These are phyloP conservation scores for Dipodomys ordii DNA, from an alignment of 2,113 vertebrate species.

Conservation along the genomic window DNA sequence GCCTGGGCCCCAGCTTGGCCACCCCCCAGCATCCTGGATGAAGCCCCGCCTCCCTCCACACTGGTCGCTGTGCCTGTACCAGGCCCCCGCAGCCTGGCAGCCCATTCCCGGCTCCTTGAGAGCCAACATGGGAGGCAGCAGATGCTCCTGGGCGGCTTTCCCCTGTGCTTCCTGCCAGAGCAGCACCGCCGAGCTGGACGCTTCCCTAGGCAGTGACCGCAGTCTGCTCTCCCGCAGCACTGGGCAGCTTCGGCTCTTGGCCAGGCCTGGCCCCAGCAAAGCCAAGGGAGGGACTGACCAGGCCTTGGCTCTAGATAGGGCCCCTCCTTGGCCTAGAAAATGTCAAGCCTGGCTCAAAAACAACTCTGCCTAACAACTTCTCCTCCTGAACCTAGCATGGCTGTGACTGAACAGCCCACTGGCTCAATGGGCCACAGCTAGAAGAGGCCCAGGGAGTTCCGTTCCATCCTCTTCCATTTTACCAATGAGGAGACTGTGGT, in stretches of 20 bases:
- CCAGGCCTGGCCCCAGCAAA: conserved; percentile 49
- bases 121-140: conserved; percentile 70
- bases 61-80: no score
- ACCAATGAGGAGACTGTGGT: not conserved
- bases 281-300: conserved; percentile 55
- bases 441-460: not conserved
- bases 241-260: not conserved
- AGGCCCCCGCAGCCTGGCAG: conserved; percentile 69
- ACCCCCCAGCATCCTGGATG: not conserved
- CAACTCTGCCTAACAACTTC: not conserved
- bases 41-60: not conserved
- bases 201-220: conserved; percentile 22
- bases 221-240: not conserved
- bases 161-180: conserved; percentile 58
- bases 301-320: conserved; percentile 49
- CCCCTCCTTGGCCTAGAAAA: conserved; percentile 65
- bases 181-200: not conserved
- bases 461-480: not conserved
- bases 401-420: not conserved
- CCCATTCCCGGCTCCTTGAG: not conserved
- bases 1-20: not conserved
- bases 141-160: conserved; percentile 63
- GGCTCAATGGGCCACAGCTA: not conserved
- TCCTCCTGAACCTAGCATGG: not conserved
- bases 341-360: not conserved